Evolutionary conservation across 2,113 vertebrate species (phyloP).

Genomic region (Aptenodytes forsteri): DNA sequence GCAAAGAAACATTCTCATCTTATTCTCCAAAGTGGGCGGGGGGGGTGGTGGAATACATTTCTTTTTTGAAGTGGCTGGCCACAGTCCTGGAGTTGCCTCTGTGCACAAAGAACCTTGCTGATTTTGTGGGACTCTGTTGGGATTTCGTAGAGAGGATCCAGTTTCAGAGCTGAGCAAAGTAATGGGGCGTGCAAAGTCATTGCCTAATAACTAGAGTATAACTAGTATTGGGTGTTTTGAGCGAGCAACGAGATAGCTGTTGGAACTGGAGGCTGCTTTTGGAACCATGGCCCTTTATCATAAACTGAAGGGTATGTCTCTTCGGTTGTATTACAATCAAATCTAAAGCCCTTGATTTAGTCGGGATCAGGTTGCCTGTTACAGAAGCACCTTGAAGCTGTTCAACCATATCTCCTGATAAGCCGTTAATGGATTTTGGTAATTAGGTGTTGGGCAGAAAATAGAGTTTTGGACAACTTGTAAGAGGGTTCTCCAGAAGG

Average conservation of each 20-base stretch:
- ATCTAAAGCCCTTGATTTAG: background rate
- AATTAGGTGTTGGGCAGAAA: background rate
- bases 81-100: background rate
- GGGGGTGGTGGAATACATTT: background rate
- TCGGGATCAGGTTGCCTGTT: background rate
- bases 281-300: background rate
- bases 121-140: background rate
- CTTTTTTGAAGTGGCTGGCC: background rate
- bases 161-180: background rate
- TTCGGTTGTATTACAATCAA: background rate
- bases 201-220: background rate
- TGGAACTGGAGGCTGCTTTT: background rate
- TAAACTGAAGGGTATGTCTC: background rate
- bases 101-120: background rate
- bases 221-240: background rate
- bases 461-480: background rate
- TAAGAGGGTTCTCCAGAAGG: background rate
- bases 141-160: background rate
- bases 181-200: fast-evolving
- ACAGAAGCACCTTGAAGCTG: background rate
- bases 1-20: background rate
- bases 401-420: background rate
- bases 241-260: background rate
- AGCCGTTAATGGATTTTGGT: background rate
- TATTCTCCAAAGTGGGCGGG: background rate